Percentiles rank a stretch among this genome's conserved stretches.
These are phyloP conservation scores for Holocentrus rufus DNA, from an alignment of 2,797 vertebrate genomes.

Conservation along the genomic window DNA sequence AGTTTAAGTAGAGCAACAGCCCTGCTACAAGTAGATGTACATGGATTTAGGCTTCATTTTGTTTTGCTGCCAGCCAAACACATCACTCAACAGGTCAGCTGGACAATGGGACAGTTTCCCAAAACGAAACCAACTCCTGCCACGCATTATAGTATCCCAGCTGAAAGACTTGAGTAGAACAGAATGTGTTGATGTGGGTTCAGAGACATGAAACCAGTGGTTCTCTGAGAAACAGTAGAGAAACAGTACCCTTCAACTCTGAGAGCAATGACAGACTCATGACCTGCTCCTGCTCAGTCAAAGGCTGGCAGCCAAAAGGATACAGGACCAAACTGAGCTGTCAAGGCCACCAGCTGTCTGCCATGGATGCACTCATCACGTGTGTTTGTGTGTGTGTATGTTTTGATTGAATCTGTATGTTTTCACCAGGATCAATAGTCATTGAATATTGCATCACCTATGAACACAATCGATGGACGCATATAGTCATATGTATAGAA, in stretches of 20 bases:
- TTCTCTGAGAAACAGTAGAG: not conserved
- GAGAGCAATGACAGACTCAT: constrained; percentile 9
- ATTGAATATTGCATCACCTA: not conserved
- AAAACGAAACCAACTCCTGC: not conserved
- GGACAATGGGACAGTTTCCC: too few relatives aligned
- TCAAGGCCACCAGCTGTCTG: constrained; percentile 34
- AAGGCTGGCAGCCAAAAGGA: constrained; percentile 30
- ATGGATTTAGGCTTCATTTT: too few relatives aligned
- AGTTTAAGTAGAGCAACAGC: not conserved
- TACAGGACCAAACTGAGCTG: constrained; percentile 31
- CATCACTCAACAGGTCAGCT: too few relatives aligned
- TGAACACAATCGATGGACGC: not conserved
- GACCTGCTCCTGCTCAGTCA: constrained; percentile 17
- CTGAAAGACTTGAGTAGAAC: not conserved
- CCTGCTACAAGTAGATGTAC: too few relatives aligned
- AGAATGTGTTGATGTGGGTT: not conserved
- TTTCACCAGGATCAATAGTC: not conserved
- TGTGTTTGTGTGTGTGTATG: not conserved
- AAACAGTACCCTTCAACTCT: not conserved
- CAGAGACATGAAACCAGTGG: not conserved
- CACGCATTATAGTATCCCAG: not conserved
- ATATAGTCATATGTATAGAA: constrained; percentile 10
- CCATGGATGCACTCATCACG: not conserved
- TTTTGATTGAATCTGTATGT: not conserved
- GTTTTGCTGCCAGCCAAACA: not conserved